phyloP scores from a whole-genome alignment of 2,888 invertebrate genomes.

The Apamea anceps region DNA sequence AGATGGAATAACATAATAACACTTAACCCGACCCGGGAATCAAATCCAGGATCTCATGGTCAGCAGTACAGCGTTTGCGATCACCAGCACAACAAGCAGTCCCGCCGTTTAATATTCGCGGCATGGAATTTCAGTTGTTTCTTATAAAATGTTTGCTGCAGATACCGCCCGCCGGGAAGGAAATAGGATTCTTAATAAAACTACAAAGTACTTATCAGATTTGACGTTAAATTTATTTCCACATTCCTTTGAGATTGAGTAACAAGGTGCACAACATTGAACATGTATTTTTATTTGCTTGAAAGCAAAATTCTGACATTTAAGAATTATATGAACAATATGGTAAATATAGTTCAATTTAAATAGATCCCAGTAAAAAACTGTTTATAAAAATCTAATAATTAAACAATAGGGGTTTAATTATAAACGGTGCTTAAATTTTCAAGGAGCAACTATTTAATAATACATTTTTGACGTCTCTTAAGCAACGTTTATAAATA shows the following conservation, averaged over 20 bases:
- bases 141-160: background rate
- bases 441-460: background rate
- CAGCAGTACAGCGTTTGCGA: no score
- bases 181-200: background rate
- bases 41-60: no score
- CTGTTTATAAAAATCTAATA: background rate
- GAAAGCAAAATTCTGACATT: constrained; percentile 5
- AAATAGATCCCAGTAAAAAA: constrained; percentile 19
- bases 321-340: background rate
- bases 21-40: no score
- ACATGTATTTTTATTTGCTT: constrained; percentile 35
- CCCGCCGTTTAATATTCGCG: background rate
- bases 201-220: background rate
- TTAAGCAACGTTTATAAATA: background rate
- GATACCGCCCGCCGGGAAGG: no score
- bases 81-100: no score
- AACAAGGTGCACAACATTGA: constrained; percentile 33
- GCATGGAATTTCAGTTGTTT: background rate
- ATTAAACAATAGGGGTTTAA: background rate
- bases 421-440: background rate
- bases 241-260: constrained; percentile 15
- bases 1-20: no score
- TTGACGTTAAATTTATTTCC: constrained; percentile 43
- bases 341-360: background rate
- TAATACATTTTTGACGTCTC: background rate